phyloP scores from a whole-genome alignment of 2,797 vertebrate genomes.

The Natrix natrix region DNA sequence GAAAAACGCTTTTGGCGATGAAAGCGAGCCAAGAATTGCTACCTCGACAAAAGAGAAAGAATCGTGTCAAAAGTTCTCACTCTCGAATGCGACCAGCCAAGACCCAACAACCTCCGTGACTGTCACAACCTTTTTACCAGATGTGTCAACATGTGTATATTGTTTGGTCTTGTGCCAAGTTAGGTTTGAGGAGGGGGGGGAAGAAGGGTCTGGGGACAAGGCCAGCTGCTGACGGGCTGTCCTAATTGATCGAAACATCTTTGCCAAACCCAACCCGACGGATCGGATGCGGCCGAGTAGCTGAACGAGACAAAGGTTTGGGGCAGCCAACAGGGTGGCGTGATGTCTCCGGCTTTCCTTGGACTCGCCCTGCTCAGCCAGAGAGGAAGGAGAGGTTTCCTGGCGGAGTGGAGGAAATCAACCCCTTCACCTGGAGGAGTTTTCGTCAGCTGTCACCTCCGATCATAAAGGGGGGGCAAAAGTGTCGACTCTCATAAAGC shows the following conservation, averaged over 20 bases:
- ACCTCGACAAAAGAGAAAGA: neutral
- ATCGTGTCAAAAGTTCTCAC: neutral
- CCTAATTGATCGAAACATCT: constrained; percentile 62
- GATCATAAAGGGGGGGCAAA: constrained; percentile 64
- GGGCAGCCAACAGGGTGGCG: neutral
- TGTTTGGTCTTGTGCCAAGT: constrained; percentile 36
- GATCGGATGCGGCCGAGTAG: constrained; percentile 60
- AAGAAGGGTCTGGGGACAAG: constrained; percentile 46
- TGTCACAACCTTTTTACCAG: constrained; percentile 27
- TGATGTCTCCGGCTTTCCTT: neutral
- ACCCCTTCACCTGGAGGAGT: constrained; percentile 64
- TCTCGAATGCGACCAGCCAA: neutral
- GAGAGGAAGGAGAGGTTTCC: constrained; percentile 30
- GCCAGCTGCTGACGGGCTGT: constrained; percentile 62
- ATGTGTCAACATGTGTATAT: constrained; percentile 39
- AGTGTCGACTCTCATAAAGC: constrained; percentile 62
- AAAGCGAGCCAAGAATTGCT: neutral
- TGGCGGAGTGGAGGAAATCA: constrained; percentile 68
- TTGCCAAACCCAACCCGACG: constrained; percentile 67
- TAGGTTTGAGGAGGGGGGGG: neutral
- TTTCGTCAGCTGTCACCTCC: constrained; percentile 68
- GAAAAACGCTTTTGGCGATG: neutral
- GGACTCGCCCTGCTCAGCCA: constrained; percentile 37
- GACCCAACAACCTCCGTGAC: constrained; percentile 33
- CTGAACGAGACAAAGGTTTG: constrained; percentile 60